Evolutionary conservation across 2,888 invertebrate genomes (phyloP).

Genomic region (Catocala sponsa): DNA sequence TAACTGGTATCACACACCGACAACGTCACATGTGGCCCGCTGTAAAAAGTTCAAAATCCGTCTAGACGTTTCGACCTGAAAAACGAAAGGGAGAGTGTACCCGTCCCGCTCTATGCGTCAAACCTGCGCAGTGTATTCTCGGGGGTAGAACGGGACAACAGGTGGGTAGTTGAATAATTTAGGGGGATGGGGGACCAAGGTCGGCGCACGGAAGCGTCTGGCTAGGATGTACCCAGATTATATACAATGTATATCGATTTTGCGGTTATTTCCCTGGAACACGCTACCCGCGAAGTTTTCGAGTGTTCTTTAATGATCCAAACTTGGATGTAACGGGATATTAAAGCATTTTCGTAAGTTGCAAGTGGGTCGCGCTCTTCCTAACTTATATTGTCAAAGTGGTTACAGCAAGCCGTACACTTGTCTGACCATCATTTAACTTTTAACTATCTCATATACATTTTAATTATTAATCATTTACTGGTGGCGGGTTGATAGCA

Average conservation of each 20-base stretch:
- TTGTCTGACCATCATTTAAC: too few species aligned
- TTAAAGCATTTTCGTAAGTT: slow-evolving; percentile 32
- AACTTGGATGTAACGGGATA: slow-evolving; percentile 44
- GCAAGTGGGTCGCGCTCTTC: slow-evolving; percentile 26
- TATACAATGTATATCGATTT: slow-evolving; percentile 78
- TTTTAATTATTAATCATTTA: too few species aligned
- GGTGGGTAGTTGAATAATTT: slow-evolving; percentile 72
- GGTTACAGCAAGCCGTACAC: too few species aligned
- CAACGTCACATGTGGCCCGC: slow-evolving; percentile 63
- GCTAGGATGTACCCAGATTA: slow-evolving; percentile 77
- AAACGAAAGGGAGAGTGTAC: slow-evolving; percentile 66
- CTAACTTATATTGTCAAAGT: neutral
- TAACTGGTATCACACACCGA: slow-evolving; percentile 54
- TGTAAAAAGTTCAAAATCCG: slow-evolving; percentile 84
- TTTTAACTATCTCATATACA: too few species aligned
- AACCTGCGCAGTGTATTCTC: slow-evolving; percentile 77
- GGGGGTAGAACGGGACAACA: slow-evolving; percentile 73
- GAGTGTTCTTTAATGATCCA: slow-evolving; percentile 34
- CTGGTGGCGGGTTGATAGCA: too few species aligned
- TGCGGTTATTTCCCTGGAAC: slow-evolving; percentile 62
- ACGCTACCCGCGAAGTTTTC: slow-evolving; percentile 43
- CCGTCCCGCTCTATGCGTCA: slow-evolving; percentile 74
- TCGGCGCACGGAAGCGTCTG: slow-evolving; percentile 86
- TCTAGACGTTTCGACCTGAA: slow-evolving; percentile 86
- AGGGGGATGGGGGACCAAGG: slow-evolving; percentile 73